These are phyloP conservation scores for Zygaena filipendulae DNA, from an alignment of 2,888 invertebrate genomes.

Conservation along the genomic window DNA sequence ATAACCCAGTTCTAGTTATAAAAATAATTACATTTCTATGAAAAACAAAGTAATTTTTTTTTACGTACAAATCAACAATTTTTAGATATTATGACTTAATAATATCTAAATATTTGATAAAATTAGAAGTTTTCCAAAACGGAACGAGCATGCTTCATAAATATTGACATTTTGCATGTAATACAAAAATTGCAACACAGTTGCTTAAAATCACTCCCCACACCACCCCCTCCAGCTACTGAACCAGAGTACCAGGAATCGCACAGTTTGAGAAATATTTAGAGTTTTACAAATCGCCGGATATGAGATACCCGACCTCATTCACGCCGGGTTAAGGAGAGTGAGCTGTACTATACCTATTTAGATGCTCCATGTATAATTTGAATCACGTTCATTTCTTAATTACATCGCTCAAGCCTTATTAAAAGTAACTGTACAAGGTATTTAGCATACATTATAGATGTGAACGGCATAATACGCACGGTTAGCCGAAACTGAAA, in stretches of 20 bases:
- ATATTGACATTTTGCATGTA: constrained; percentile 2
- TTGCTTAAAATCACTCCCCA: constrained; percentile 1
- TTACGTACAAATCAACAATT: constrained; percentile 4
- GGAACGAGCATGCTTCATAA: constrained; percentile 1
- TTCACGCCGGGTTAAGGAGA: constrained; percentile 3
- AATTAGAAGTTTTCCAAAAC: constrained; percentile 4
- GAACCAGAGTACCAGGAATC: constrained; percentile 3
- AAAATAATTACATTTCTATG: constrained; percentile 2
- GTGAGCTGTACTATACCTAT: too few relatives aligned
- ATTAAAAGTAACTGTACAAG: too few relatives aligned
- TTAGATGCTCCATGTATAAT: too few relatives aligned
- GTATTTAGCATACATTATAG: too few relatives aligned
- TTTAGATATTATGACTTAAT: constrained; percentile 3
- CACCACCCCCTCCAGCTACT: constrained; percentile 4
- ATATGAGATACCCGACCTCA: constrained; percentile 4
- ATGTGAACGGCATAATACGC: too few relatives aligned
- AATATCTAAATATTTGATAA: constrained; percentile 2
- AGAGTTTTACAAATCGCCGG: constrained; percentile 2
- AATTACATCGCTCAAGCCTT: too few relatives aligned
- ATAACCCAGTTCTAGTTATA: constrained; percentile 3
- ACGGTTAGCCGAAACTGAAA: too few relatives aligned
- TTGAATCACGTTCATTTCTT: too few relatives aligned
- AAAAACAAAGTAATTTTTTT: neutral
- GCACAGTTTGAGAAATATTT: constrained; percentile 1
- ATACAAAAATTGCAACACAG: constrained; percentile 1